These are phyloP conservation scores for Xiphorhynchus erythropygius DNA, from an alignment of 2,797 vertebrate genomes.

Conservation along the genomic window DNA sequence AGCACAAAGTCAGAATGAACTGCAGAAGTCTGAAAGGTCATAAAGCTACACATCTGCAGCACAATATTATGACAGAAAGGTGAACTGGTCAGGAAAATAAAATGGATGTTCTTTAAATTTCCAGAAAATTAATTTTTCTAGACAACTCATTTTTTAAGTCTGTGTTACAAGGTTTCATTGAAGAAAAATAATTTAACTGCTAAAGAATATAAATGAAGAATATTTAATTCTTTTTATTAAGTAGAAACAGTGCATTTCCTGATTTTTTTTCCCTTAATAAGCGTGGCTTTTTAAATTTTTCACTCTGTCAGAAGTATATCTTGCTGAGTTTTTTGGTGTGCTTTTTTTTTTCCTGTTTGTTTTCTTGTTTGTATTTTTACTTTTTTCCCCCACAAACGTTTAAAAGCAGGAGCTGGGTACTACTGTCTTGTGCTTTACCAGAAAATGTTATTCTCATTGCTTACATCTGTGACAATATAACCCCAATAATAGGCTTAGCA, in stretches of 20 bases:
- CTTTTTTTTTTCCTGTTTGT: background rate
- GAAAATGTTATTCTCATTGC: background rate
- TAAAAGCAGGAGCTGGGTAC: background rate
- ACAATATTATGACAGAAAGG: background rate
- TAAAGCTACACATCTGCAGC: background rate
- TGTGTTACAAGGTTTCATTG: background rate
- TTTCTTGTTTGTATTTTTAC: background rate
- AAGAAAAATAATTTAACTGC: background rate
- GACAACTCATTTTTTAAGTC: background rate
- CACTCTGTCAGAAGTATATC: background rate
- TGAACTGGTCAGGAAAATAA: background rate
- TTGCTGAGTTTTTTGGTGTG: background rate
- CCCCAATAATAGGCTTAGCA: background rate
- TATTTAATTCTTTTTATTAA: background rate
- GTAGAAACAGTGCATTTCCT: background rate
- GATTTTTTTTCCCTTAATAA: background rate
- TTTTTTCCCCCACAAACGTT: too few species aligned
- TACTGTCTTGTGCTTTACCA: background rate
- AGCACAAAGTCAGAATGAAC: background rate
- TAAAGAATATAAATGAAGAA: background rate
- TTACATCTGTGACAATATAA: background rate
- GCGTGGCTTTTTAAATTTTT: background rate
- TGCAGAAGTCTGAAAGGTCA: background rate
- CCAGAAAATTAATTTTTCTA: background rate
- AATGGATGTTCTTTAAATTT: background rate